These are phyloP conservation scores for Thaumetopoea pityocampa DNA, from an alignment of 1,140 invertebrate species.

Conservation along the genomic window DNA sequence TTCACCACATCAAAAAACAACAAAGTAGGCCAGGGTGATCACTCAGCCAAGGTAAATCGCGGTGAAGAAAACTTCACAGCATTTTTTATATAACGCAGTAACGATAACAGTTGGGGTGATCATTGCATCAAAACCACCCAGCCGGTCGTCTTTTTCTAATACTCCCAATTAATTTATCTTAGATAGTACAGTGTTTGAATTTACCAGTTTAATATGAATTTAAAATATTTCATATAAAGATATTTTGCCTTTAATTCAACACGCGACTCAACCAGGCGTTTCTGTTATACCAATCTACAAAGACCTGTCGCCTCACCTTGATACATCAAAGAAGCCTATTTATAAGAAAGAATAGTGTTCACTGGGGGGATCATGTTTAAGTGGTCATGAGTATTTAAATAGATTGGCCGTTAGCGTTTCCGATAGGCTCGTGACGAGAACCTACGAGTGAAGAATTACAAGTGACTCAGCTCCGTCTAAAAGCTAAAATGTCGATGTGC, in stretches of 20 bases:
- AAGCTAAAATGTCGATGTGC: constrained; percentile 1
- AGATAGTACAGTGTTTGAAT: too few species aligned
- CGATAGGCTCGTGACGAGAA: constrained; percentile 63
- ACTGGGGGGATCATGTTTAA: constrained; percentile 27
- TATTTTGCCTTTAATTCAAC: constrained; percentile 15
- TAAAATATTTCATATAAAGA: constrained; percentile 17
- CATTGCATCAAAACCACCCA: too few species aligned
- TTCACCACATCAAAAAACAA: too few species aligned
- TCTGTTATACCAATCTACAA: constrained; percentile 13
- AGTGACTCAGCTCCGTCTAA: constrained; percentile 43
- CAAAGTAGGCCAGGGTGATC: too few species aligned
- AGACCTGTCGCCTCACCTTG: constrained; percentile 12
- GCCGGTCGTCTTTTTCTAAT: too few species aligned
- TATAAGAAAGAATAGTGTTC: constrained; percentile 14
- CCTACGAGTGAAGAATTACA: constrained; percentile 49
- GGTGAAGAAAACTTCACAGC: too few species aligned
- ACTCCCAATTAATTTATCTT: constrained; percentile 10
- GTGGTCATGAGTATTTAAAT: constrained; percentile 53
- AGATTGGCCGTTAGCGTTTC: constrained; percentile 61
- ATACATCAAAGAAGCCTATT: background rate
- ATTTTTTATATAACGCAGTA: too few species aligned
- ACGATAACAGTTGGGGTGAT: too few species aligned
- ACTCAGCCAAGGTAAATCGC: too few species aligned
- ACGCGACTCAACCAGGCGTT: constrained; percentile 22
- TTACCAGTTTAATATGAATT: too few species aligned